A percentile compares a stretch with the other conserved stretches of the same genome.
phyloP scores from a whole-genome alignment of 2,113 vertebrate species.

The Eudorcas thomsonii region DNA sequence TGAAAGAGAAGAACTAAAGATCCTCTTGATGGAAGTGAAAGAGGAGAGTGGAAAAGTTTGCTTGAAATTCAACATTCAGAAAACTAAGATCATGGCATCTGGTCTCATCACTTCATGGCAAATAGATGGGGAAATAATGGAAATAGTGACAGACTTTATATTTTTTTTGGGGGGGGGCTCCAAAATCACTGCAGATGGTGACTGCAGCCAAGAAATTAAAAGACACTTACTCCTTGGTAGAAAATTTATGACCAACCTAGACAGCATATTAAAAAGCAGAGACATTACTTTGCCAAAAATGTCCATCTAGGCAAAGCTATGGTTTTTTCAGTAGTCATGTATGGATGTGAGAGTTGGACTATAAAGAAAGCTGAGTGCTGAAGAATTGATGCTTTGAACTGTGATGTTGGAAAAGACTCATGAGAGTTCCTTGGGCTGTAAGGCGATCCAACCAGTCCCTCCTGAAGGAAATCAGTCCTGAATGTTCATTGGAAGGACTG shows the following conservation, averaged over 20 bases:
- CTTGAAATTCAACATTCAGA: neutral
- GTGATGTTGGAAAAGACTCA: neutral
- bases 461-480: neutral
- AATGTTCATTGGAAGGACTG: neutral
- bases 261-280: neutral
- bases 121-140: neutral
- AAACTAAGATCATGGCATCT: neutral
- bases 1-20: neutral
- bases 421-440: neutral
- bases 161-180: fast-evolving
- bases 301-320: neutral
- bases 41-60: neutral
- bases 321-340: neutral
- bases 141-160: neutral
- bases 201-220: neutral
- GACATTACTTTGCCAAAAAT: neutral
- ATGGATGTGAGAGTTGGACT: neutral
- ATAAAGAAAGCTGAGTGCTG: neutral
- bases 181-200: neutral
- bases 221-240: neutral
- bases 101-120: too few species aligned
- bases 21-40: neutral
- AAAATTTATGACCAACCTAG: neutral
- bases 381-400: neutral
- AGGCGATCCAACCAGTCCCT: neutral